A percentile compares a stretch with the other conserved stretches of the same genome.
These are phyloP conservation scores for Passer montanus DNA, from an alignment of 2,113 vertebrate species.

Conservation along the genomic window DNA sequence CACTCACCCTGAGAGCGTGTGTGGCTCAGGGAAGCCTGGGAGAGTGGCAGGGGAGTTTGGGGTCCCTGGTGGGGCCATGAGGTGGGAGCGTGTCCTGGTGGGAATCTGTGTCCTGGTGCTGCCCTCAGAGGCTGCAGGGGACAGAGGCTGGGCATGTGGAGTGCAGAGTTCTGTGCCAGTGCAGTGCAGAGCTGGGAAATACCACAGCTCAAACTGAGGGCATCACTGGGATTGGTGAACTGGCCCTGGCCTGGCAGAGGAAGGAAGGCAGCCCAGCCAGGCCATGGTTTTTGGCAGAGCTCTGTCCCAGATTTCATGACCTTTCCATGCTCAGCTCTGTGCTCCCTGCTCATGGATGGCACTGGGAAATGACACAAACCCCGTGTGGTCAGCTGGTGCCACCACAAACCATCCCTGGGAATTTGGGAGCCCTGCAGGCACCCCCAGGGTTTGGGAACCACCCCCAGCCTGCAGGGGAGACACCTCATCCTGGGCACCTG, in stretches of 20 bases:
- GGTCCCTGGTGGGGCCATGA: neutral
- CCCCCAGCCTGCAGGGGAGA: neutral
- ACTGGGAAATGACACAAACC: neutral
- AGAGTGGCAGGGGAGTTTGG: neutral
- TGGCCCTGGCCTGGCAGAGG: neutral
- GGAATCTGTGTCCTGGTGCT: neutral
- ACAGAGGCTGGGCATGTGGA: accelerated
- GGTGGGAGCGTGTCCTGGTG: neutral
- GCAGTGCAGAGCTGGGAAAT: neutral
- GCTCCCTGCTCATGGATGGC: neutral
- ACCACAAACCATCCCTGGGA: neutral
- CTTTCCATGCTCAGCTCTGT: neutral
- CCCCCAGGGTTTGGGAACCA: neutral
- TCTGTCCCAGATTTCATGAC: neutral
- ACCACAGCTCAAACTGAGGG: accelerated
- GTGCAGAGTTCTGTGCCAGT: neutral
- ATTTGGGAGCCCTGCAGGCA: neutral
- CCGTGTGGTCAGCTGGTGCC: accelerated
- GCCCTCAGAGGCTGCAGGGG: neutral
- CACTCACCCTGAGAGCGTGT: accelerated
- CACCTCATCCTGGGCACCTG: neutral
- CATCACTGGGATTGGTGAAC: neutral
- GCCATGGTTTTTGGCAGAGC: neutral
- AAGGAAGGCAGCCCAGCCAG: neutral
- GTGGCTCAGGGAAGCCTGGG: neutral